A percentile compares a stretch with the other conserved stretches of the same genome.
These are phyloP conservation scores for Proterorhinus semilunaris DNA, from an alignment of 2,113 vertebrate species.

Conservation along the genomic window DNA sequence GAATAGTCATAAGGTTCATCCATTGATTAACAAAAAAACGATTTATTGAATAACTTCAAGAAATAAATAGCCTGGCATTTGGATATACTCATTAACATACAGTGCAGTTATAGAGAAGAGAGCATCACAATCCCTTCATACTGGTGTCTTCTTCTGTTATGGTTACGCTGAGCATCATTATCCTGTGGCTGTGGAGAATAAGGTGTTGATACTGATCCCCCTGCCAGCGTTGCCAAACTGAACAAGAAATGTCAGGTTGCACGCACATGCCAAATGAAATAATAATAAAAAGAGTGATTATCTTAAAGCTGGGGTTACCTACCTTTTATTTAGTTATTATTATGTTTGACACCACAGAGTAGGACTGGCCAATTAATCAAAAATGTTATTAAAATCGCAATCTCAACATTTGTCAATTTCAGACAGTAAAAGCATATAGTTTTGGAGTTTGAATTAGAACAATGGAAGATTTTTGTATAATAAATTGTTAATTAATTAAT, in stretches of 20 bases:
- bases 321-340: background rate
- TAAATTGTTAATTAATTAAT: no score
- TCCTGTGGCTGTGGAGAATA: conserved; percentile 56
- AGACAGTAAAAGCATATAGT: no score
- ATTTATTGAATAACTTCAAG: background rate
- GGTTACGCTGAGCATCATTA: conserved; percentile 63
- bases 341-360: no score
- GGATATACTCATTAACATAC: background rate
- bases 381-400: no score
- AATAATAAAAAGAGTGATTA: no score
- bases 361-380: no score
- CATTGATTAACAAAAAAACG: background rate
- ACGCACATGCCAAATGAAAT: background rate
- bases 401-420: no score
- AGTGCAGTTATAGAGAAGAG: conserved; percentile 13
- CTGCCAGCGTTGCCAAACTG: background rate
- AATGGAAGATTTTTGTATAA: no score
- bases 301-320: background rate
- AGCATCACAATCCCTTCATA: conserved; percentile 18
- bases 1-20: background rate
- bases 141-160: conserved; percentile 14
- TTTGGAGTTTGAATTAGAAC: no score
- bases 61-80: background rate
- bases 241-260: background rate
- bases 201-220: conserved; percentile 28